These are phyloP conservation scores for Craseonycteris thonglongyai DNA, from an alignment of 2,113 vertebrate genomes.

Conservation along the genomic window DNA sequence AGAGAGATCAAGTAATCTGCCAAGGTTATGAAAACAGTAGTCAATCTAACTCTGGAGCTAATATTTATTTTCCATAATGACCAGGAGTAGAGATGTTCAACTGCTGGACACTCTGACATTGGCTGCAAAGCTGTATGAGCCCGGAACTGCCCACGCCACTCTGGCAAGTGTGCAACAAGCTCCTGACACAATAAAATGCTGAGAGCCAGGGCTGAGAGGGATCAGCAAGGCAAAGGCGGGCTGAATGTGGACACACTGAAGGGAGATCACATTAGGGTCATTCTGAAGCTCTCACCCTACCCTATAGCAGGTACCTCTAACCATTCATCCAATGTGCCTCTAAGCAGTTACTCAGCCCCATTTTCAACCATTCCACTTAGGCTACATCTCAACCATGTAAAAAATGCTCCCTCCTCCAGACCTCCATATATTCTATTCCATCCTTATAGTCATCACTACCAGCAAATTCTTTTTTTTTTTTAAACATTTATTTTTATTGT, in stretches of 20 bases:
- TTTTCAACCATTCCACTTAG: not conserved
- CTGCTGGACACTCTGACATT: too few species aligned
- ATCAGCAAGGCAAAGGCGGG: not conserved
- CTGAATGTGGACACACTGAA: fast-evolving
- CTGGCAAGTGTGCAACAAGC: too few species aligned
- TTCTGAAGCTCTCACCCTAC: too few species aligned
- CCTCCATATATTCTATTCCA: not conserved
- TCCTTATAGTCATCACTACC: not conserved
- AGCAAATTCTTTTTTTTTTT: too few species aligned
- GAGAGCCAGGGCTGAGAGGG: not conserved
- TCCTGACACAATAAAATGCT: not conserved
- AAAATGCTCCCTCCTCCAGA: not conserved
- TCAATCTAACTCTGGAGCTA: not conserved
- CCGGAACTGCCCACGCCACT: not conserved
- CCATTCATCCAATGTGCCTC: too few species aligned
- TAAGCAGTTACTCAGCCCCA: not conserved
- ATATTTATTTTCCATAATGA: not conserved
- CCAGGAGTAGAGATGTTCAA: not conserved
- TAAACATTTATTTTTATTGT: too few species aligned
- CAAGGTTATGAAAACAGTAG: not conserved
- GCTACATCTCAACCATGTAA: not conserved
- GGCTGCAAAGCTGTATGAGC: not conserved
- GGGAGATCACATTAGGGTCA: fast-evolving
- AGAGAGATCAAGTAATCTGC: not conserved
- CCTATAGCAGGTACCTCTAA: not conserved